A percentile compares a stretch with the other conserved stretches of the same genome.
Evolutionary conservation across 2,113 vertebrate species (phyloP).

Genomic region (Neodon shergylaensis): DNA sequence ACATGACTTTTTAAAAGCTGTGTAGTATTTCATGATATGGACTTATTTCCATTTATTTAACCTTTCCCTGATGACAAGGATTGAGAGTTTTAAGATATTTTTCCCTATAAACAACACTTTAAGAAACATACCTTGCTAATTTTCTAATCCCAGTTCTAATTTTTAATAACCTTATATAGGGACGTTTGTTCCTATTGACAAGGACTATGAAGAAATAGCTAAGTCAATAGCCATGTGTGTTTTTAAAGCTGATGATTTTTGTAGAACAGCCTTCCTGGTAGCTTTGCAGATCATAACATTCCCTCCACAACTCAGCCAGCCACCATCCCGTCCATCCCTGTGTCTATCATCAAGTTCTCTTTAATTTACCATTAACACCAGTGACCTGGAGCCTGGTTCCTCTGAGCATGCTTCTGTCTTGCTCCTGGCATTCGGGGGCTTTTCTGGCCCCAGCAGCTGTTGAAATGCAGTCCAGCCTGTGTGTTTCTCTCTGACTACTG

Average conservation of each 20-base stretch:
- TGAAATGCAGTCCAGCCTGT: background rate
- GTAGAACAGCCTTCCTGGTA: background rate
- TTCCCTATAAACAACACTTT: too few species aligned
- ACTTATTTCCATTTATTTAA: too few species aligned
- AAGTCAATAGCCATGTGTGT: background rate
- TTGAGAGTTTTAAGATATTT: too few species aligned
- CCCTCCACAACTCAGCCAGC: background rate
- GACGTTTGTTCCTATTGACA: background rate
- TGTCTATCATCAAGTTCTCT: background rate
- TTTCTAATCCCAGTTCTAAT: background rate
- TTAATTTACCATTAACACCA: background rate
- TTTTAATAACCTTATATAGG: background rate
- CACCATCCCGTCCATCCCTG: background rate
- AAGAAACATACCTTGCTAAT: background rate
- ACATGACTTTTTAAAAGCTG: too few species aligned
- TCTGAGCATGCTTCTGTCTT: background rate
- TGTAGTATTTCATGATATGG: too few species aligned
- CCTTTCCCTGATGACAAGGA: too few species aligned
- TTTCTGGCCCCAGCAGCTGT: background rate
- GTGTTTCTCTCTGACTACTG: background rate
- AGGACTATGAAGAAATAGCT: background rate
- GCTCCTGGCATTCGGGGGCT: background rate
- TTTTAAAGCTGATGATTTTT: background rate
- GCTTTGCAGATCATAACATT: background rate
- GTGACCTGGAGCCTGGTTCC: background rate